Evolutionary conservation across 2,113 vertebrate species (phyloP).

Genomic region (Rhagologus leucostigma): DNA sequence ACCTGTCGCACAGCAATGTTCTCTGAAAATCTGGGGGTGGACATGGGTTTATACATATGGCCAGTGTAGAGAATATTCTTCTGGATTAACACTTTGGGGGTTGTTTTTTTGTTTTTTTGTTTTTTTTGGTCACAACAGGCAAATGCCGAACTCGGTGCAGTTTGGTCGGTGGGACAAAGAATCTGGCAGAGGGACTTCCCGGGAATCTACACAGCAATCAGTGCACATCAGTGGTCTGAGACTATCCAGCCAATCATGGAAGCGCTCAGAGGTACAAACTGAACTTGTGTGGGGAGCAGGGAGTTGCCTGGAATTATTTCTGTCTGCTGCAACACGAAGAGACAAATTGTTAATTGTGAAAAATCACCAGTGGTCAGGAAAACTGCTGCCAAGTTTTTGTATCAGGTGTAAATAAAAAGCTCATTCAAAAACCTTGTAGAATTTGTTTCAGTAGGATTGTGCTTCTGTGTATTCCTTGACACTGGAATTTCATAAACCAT

Average conservation of each 20-base stretch:
- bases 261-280: conserved; percentile 85
- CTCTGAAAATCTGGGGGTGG: neutral
- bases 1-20: neutral
- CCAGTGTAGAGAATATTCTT: neutral
- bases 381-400: neutral
- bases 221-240: conserved; percentile 90
- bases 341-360: rapidly evolving
- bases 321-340: neutral
- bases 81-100: neutral
- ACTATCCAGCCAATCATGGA: conserved; percentile 92
- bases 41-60: neutral
- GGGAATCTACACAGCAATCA: conserved; percentile 88
- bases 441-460: neutral
- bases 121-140: conserved; percentile 72
- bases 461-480: neutral
- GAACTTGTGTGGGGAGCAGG: neutral
- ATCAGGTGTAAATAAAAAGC: neutral
- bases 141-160: conserved; percentile 85
- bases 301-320: neutral
- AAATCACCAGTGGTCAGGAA: neutral
- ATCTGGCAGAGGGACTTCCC: conserved; percentile 98
- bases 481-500: neutral
- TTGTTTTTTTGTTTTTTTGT: too few species aligned
- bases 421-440: neutral
- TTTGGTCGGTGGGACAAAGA: conserved; percentile 92